Conservation (phyloP, 2,113 vertebrate genomes). For the Poicephalus meyeri region DNA sequence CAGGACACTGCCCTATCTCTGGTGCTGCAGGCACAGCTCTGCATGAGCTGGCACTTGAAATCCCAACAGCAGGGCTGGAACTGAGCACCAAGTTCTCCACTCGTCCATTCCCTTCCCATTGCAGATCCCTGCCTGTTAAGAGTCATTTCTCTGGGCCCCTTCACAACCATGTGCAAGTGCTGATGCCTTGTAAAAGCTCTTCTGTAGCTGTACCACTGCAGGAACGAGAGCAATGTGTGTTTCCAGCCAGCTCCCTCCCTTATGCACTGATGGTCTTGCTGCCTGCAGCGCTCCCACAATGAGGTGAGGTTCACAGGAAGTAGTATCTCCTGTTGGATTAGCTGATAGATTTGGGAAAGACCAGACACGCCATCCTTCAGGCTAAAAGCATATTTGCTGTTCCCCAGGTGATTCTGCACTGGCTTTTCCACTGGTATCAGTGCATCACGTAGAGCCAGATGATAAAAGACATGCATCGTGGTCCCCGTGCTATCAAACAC, state of each 20-base stretch:
- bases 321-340: background rate
- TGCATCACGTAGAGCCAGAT: fast-evolving
- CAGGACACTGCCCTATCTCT: background rate
- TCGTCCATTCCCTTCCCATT: background rate
- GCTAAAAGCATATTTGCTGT: background rate
- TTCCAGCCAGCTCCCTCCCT: background rate
- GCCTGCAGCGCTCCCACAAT: fast-evolving
- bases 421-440: background rate
- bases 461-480: background rate
- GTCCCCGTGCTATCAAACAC: background rate
- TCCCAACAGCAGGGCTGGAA: background rate
- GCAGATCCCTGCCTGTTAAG: background rate
- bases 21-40: background rate
- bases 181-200: background rate
- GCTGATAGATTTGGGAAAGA: background rate
- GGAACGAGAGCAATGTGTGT: fast-evolving
- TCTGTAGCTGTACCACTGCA: fast-evolving
- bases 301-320: background rate
- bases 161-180: fast-evolving
- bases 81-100: fast-evolving
- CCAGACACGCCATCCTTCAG: background rate
- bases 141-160: background rate
- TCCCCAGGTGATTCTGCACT: background rate
- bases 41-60: fast-evolving
- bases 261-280: background rate